Evolutionary conservation across 2,797 vertebrate genomes (phyloP), one percentile per base, ranked within the genome.

Genomic region (Bovichtus variegatus): DNA sequence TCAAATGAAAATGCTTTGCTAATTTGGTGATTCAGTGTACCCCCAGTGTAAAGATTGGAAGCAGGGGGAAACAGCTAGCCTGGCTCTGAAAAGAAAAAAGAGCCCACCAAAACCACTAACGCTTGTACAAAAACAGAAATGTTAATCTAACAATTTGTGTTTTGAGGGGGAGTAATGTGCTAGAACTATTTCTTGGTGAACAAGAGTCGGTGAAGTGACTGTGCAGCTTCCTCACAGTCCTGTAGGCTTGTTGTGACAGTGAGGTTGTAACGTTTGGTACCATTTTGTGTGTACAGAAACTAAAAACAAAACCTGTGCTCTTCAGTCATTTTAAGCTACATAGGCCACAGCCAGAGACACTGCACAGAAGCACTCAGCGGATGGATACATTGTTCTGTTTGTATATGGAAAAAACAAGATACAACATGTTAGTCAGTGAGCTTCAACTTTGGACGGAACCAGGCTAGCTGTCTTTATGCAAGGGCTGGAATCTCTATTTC

Each of bases 1-100:
- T 74, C 73, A 60, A 57, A 66, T 54, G 23, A 74, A 51, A 74
- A 40, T 25, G 23, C 44, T 40, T 53, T 9, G 21, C 23, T 62
- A 57, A 69, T 68, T 63, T 60, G 23, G 25, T 73, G 59, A 75
- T 16, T 75, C 41, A 61, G 8, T 36, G 13, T 31, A n/a, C n/a
- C n/a, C n/a, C n/a, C n/a, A 29, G 25, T 53, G 50, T 29, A 29
- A 53, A 16, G 8, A 27, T 50, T 27, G 15, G 50, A 53, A 29
- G 7, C 13, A 8, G 18, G 44, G 44, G 44, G 44, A 46, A 46
- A n/a, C 44, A 46, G 18, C 44, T 46, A 19, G 44, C 9, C 9
- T 46, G 43, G 43, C 16, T 44, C 18, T 44, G n/a, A n/a, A n/a
- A n/a, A n/a, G n/a, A n/a, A n/a, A n/a, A n/a, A n/a, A n/a, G n/a